Percentiles rank a stretch among this genome's conserved stretches.
Conservation (phyloP, 2,113 vertebrate species). For the Ictalurus punctatus region DNA sequence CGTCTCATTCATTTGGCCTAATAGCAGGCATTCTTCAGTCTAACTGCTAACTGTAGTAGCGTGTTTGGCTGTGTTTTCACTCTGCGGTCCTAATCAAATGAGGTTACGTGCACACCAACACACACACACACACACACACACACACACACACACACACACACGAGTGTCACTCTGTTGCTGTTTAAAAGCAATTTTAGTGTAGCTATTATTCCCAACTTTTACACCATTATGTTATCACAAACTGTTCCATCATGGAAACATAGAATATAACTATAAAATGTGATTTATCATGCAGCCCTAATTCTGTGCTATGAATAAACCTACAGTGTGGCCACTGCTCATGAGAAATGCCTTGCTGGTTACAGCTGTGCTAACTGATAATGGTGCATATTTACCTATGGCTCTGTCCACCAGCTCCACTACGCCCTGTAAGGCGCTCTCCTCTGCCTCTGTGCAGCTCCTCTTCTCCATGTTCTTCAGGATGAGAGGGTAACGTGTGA, state of each 20-base stretch:
- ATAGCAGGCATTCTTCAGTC: background rate
- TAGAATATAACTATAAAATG: background rate
- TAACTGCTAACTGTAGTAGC: background rate
- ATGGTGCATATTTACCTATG: slow-evolving; percentile 75
- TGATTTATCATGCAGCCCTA: background rate
- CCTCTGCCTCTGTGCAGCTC: slow-evolving; percentile 69
- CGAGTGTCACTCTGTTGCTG: background rate
- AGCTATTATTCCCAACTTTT: background rate
- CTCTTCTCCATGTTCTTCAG: slow-evolving; percentile 84
- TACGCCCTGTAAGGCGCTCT: slow-evolving; percentile 70
- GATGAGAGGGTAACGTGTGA: slow-evolving; percentile 83
- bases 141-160: background rate
- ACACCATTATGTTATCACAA: background rate
- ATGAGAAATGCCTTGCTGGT: background rate
- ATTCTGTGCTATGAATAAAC: background rate
- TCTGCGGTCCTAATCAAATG: background rate
- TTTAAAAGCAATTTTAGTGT: background rate
- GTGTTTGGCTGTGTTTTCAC: background rate
- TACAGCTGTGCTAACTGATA: slow-evolving; percentile 11
- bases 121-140: background rate
- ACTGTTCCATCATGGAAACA: background rate
- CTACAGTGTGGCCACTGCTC: background rate
- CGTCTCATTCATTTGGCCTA: background rate
- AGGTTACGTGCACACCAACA: background rate
- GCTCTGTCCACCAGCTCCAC: slow-evolving; percentile 85